Percentiles rank a stretch among this genome's conserved stretches.
These are phyloP conservation scores for Protomyctophum bolini DNA, from an alignment of 2,113 vertebrate species.

Conservation along the genomic window DNA sequence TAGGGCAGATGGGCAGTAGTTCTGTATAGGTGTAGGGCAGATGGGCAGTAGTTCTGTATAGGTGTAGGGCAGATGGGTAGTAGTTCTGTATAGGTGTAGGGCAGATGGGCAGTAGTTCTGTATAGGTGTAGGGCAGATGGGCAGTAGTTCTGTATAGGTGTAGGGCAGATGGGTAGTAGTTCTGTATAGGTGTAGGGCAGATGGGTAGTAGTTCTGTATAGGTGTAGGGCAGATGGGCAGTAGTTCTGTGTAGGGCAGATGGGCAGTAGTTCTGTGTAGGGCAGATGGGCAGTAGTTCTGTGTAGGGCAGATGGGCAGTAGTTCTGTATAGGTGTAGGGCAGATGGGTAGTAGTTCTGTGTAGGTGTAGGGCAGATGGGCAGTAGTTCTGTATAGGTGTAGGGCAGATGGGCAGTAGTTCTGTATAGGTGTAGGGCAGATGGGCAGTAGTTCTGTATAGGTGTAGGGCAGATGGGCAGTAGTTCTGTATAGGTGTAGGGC, in stretches of 20 bases:
- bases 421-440: not conserved
- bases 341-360: not conserved
- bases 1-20: not conserved
- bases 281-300: not conserved
- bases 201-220: not conserved
- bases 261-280: no score
- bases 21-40: not conserved
- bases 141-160: not conserved
- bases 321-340: not conserved
- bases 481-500: not conserved
- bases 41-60: not conserved
- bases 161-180: not conserved
- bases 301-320: no score
- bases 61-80: not conserved
- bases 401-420: not conserved
- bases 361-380: not conserved
- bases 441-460: not conserved
- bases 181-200: not conserved
- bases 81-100: not conserved
- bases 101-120: not conserved
- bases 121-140: not conserved
- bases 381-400: not conserved
- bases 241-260: not conserved
- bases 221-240: not conserved
- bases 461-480: not conserved